Evolutionary conservation across 2,113 vertebrate genomes (phyloP).

Genomic region (Dasypus novemcinctus): DNA sequence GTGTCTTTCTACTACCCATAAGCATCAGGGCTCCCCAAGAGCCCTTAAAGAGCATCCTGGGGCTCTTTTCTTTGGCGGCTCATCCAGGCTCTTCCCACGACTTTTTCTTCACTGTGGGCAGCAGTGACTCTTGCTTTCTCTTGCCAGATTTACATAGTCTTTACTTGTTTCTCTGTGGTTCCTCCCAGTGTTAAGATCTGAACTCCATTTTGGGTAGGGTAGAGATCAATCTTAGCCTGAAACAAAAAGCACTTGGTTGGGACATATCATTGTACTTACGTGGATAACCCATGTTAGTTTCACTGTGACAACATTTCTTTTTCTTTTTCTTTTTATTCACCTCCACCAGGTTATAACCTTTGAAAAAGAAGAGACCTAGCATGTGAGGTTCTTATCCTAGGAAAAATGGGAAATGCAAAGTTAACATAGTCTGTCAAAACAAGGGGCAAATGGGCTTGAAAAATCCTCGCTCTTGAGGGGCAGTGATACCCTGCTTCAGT

Average conservation of each 20-base stretch:
- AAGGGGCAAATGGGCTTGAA: conserved; percentile 56
- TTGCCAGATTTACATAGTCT: background rate
- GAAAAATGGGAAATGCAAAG: conserved; percentile 8
- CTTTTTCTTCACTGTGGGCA: background rate
- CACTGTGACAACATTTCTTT: background rate
- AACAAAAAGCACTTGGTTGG: background rate
- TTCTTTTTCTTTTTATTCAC: background rate
- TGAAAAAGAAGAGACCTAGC: background rate
- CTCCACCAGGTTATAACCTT: background rate
- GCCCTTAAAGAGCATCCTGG: fast-evolving
- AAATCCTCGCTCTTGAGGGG: conserved; percentile 67
- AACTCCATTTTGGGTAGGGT: background rate
- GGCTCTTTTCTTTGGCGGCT: background rate
- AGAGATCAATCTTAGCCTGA: background rate
- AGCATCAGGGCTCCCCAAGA: background rate
- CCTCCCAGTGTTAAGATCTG: background rate
- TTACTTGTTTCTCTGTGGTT: background rate
- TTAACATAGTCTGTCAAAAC: conserved; percentile 15
- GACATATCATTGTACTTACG: background rate
- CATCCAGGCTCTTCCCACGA: background rate
- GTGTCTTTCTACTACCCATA: background rate
- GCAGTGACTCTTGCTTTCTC: background rate
- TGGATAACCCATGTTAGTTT: background rate
- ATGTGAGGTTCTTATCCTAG: background rate
- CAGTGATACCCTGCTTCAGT: conserved; percentile 64